Conservation (phyloP, 1,140 invertebrate species). For the Caenorhabditis tropicalis region DNA sequence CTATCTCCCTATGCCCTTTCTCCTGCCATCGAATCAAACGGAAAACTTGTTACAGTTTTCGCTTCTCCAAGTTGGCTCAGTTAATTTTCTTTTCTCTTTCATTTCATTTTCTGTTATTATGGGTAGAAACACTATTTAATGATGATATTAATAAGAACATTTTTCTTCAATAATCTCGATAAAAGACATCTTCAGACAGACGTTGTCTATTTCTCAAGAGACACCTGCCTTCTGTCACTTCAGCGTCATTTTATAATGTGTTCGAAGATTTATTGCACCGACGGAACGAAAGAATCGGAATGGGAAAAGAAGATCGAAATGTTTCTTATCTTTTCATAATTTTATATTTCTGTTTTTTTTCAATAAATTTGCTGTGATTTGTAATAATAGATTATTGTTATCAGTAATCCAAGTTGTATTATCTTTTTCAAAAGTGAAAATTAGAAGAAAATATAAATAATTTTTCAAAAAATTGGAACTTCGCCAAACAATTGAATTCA, state of each 20-base stretch:
- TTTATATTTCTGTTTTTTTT: not conserved
- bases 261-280: not conserved
- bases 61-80: constrained; percentile 67
- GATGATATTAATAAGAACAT: not conserved
- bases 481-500: too few species aligned
- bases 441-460: too few species aligned
- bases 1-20: constrained; percentile 66
- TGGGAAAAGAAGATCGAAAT: not conserved
- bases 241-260: not conserved
- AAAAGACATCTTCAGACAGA: not conserved
- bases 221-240: constrained; percentile 7
- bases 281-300: not conserved
- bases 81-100: constrained; percentile 6
- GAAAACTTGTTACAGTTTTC: constrained; percentile 60
- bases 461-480: too few species aligned
- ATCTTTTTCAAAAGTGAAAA: too few species aligned
- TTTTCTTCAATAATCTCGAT: not conserved
- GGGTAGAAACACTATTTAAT: constrained; percentile 25
- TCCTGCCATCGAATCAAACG: constrained; percentile 61
- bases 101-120: not conserved
- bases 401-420: too few species aligned
- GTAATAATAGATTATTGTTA: too few species aligned
- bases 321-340: too few species aligned
- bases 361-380: not conserved
- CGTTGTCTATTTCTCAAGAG: not conserved